phyloP scores from a whole-genome alignment of 2,797 vertebrate species.

The Salarias fasciatus region DNA sequence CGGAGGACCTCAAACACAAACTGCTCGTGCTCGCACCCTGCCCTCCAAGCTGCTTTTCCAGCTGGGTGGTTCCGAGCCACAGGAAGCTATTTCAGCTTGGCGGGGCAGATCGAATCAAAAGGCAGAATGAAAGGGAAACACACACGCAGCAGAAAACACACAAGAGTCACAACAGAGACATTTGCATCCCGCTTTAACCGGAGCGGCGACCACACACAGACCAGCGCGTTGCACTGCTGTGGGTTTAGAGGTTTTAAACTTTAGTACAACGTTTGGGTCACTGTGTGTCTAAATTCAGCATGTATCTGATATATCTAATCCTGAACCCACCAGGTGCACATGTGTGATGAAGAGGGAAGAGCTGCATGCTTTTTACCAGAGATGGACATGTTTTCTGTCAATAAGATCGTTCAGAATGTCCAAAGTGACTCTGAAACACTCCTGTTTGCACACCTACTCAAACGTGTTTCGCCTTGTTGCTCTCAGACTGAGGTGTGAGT shows the following conservation, averaged over 20 bases:
- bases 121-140: conserved; percentile 47
- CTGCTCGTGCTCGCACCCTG: conserved; percentile 48
- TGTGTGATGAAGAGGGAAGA: no score
- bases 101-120: conserved; percentile 56
- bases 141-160: conserved; percentile 23
- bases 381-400: no score
- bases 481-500: no score
- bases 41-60: conserved; percentile 58
- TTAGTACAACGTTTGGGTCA: conserved; percentile 29
- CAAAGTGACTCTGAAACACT: no score
- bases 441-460: no score
- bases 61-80: conserved; percentile 63
- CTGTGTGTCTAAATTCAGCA: conserved; percentile 39
- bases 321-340: no score
- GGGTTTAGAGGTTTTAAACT: conserved; percentile 15
- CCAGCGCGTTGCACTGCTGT: conserved; percentile 2
- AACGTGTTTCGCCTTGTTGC: no score
- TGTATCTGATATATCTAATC: no score
- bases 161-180: conserved; percentile 33
- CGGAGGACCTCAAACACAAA: conserved; percentile 34
- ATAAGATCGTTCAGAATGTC: no score
- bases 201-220: conserved; percentile 45
- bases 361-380: no score
- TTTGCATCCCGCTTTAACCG: conserved; percentile 26
- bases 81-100: conserved; percentile 64